phyloP scores from a whole-genome alignment of 2,888 invertebrate genomes.

The Lamproptera curius region DNA sequence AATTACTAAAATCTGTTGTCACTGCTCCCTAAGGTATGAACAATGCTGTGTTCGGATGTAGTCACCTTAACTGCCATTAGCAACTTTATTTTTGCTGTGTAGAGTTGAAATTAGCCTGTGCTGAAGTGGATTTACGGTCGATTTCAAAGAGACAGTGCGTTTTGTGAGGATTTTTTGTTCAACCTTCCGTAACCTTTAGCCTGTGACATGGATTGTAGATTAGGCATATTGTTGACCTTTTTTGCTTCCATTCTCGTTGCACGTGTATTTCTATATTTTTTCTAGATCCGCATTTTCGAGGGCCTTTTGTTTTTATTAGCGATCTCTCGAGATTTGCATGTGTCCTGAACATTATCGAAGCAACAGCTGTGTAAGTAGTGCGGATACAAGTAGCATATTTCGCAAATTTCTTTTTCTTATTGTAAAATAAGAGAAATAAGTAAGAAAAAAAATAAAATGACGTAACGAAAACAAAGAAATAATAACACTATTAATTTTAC shows the following conservation, averaged over 20 bases:
- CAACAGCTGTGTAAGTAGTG: constrained; percentile 30
- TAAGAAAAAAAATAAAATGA: no score
- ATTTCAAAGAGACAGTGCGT: constrained; percentile 54
- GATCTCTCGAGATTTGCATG: constrained; percentile 60
- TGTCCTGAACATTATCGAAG: constrained; percentile 41
- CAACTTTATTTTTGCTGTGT: no score
- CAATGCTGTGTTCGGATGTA: constrained; percentile 59
- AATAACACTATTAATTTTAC: no score
- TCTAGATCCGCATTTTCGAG: constrained; percentile 47
- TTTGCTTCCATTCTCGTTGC: constrained; percentile 65
- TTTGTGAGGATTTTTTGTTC: constrained; percentile 69
- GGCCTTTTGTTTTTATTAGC: constrained; percentile 60
- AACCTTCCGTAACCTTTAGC: constrained; percentile 77
- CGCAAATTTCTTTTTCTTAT: no score
- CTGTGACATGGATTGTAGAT: constrained; percentile 77
- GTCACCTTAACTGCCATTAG: no score
- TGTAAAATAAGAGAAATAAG: no score
- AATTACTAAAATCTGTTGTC: constrained; percentile 74
- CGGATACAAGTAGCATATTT: no score
- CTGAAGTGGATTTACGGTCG: constrained; percentile 47
- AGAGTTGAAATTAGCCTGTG: constrained; percentile 37
- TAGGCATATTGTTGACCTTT: constrained; percentile 77
- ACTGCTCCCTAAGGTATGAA: constrained; percentile 73
- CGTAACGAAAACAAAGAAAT: no score
- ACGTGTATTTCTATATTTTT: constrained; percentile 68